These are phyloP conservation scores for Falcaria lacertinaria DNA, from an alignment of 2,888 invertebrate species.

Conservation along the genomic window DNA sequence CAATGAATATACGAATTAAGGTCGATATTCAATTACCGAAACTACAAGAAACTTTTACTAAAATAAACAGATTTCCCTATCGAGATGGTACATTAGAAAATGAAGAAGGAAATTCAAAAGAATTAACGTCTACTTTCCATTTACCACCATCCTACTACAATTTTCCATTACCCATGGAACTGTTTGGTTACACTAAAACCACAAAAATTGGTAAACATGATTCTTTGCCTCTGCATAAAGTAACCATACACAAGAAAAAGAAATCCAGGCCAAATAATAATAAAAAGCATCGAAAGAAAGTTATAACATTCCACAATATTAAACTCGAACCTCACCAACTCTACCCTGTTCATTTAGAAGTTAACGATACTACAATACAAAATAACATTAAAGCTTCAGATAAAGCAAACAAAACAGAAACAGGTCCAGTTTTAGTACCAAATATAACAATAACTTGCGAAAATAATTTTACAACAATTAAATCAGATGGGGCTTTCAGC, in stretches of 20 bases:
- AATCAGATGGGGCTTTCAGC: slow-evolving; percentile 24
- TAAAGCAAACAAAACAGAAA: slow-evolving; percentile 14
- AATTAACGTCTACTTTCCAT: slow-evolving; percentile 36
- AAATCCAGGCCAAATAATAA: slow-evolving; percentile 45
- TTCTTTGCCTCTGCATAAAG: slow-evolving; percentile 44
- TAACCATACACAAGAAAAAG: slow-evolving; percentile 64
- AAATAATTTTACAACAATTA: slow-evolving; percentile 20
- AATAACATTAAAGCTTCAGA: slow-evolving; percentile 19
- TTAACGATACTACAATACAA: slow-evolving; percentile 21
- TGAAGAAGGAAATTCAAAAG: slow-evolving; percentile 37
- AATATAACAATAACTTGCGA: slow-evolving; percentile 8
- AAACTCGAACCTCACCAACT: slow-evolving; percentile 40
- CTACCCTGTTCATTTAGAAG: slow-evolving; percentile 25
- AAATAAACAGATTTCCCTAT: slow-evolving; percentile 25
- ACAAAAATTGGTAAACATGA: slow-evolving; percentile 33
- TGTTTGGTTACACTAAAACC: slow-evolving; percentile 41
- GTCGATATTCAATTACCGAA: slow-evolving; percentile 63
- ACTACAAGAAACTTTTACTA: slow-evolving; percentile 28
- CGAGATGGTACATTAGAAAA: slow-evolving; percentile 22
- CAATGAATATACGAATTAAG: slow-evolving; percentile 57
- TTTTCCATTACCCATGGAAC: slow-evolving; percentile 50
- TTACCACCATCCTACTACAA: slow-evolving; percentile 50
- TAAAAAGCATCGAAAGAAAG: slow-evolving; percentile 60
- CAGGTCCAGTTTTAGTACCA: background rate
- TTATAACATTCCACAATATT: slow-evolving; percentile 52